Evolutionary conservation across 2,797 vertebrate species (phyloP), one percentile per base, ranked within the genome.

Genomic region (Crypturellus tataupa): DNA sequence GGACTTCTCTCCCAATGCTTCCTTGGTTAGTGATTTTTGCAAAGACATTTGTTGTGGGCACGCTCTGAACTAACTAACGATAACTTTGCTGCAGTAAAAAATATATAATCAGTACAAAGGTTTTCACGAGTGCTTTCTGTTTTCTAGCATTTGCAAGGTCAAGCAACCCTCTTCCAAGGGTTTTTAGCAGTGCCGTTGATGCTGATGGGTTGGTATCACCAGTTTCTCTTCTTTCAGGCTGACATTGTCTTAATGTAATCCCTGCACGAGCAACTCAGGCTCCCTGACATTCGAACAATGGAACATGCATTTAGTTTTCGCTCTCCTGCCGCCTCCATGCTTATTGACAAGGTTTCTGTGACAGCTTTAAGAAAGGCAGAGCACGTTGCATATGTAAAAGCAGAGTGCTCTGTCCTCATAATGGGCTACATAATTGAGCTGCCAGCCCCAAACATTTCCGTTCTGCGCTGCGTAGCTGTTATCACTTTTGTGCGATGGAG

Each of bases 201-300:
- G 76, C 20, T 58, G 91, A 80, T 83, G 89, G 65, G 86, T 80
- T 95, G 87, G 49, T 39, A 39, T 85, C 23, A 3, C 62, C 70
- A 31, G 5, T 37, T 95, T 46, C 80, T 64, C 18, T 53, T 39
- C 78, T 70, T 95, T 96, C 82, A 94, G 69, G 71, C 60, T 88
- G 89, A 85, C 1, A 8, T 39, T 91, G 68, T 87, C 89, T 87
- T 81, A 88, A 81, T 86, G 90, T 7, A 89, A 29, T 77, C 85
- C 75, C 71, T 79, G 37, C 70, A 75, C 62, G 91, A 96, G 73
- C 80, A 73, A 24, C 92, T 95, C 92, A 76, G 87, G 72, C 96
- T 96, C 65, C 79, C 91, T 95, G 96, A 95, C 96, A 94, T 67
- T 80, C 93, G n/a, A 95, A 95, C 95, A 97, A 95, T 94, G 93